Evolutionary conservation across 2,888 invertebrate genomes (phyloP), one percentile per base, ranked within the genome.

Genomic region (Cataglyphis cursor): DNA sequence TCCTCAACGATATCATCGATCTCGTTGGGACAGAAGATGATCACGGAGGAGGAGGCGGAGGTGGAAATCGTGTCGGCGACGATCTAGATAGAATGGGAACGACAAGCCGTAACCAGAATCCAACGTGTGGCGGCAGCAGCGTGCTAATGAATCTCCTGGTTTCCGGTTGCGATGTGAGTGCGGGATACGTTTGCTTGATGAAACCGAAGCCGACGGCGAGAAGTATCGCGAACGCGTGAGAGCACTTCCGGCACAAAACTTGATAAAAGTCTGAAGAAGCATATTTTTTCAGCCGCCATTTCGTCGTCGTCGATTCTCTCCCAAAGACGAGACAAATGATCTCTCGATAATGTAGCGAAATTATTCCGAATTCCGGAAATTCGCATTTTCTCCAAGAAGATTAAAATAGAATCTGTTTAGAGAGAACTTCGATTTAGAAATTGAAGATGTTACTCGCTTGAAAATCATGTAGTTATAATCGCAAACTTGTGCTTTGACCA

Each of bases 141-240:
- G 99, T 99, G 94, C 97, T 99, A 93, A 98, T 98, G 97, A 99
- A 99, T 96, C 97, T 99, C 91, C 96, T 99, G 96, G 97, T 99
- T 96, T 98, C 98, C 96, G 99, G 99, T 93, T 98, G 98, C 95
- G 99, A 99, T 95, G 97, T 98, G 95, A 97, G 97, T 96, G 98
- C 98, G 91, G 99, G 99, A 90, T 99, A 99, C 95, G 97, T 97
- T 94, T 98, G 98, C 95, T 96, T 97, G 95, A 97, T 97, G 95
- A 94, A 95, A 89, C 92, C 94, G 87, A 94, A 94, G 91, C 91
- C 93, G 89, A 54, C 54, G 44, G 88, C 92, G 84, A 92, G 93
- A 88, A 90, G 91, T 86, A 92, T 94, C 83, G 90, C 93, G 82
- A 94, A 92, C 89, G 93, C 94, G 92, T 94, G 94, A 94, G 87